phyloP scores from a whole-genome alignment of 2,888 invertebrate species.

The Cephus pygmeus region DNA sequence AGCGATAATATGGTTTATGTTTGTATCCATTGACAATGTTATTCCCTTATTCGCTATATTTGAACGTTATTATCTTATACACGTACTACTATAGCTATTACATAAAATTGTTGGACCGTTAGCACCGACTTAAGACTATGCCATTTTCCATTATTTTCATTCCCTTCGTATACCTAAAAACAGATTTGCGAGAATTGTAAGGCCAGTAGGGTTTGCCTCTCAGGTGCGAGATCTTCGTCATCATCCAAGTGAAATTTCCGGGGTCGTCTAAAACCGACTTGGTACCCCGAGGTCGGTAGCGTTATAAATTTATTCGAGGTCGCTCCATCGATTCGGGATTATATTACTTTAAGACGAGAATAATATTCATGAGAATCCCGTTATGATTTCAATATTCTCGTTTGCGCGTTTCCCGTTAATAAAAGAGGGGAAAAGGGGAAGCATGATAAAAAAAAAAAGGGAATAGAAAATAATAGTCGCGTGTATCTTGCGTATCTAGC shows the following conservation, averaged over 20 bases:
- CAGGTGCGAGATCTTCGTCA: constrained; percentile 37
- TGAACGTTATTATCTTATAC: neutral
- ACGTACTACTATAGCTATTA: neutral
- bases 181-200: neutral
- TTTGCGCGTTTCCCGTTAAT: neutral
- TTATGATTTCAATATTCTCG: constrained; percentile 60
- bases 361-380: constrained; percentile 61
- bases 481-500: neutral
- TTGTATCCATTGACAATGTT: neutral
- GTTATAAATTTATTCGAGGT: constrained; percentile 54
- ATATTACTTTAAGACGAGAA: constrained; percentile 60
- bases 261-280: constrained; percentile 13
- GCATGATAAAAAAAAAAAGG: neutral
- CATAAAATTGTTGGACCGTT: neutral
- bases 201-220: neutral
- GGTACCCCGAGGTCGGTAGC: neutral
- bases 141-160: neutral
- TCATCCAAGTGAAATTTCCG: constrained; percentile 31
- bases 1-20: neutral
- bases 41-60: neutral
- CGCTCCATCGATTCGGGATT: constrained; percentile 61
- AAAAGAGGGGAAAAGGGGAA: neutral
- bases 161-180: neutral
- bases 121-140: neutral
- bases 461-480: neutral